phyloP scores from a whole-genome alignment of 2,888 invertebrate species.

The Epistrophe grossulariae region DNA sequence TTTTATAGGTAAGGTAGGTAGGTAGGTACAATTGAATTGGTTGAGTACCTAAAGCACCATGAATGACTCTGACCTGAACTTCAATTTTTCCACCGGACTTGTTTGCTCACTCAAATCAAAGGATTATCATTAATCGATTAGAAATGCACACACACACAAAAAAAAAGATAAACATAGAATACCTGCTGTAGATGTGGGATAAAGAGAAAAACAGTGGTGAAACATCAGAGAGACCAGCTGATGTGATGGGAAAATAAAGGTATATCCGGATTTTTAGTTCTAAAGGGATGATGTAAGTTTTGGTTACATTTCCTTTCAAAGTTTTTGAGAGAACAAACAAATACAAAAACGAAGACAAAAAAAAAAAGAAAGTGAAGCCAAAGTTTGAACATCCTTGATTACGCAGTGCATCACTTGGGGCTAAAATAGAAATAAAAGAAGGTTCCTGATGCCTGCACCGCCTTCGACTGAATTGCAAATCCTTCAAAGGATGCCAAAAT shows the following conservation, averaged over 20 bases:
- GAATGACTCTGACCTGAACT: conserved; percentile 71
- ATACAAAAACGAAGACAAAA: neutral
- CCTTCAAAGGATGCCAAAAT: conserved; percentile 50
- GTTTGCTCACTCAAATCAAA: conserved; percentile 74
- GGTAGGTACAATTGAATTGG: conserved; percentile 58
- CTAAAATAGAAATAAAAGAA: neutral
- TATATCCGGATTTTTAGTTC: conserved; percentile 22
- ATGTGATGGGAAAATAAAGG: neutral
- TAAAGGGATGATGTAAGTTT: conserved; percentile 29
- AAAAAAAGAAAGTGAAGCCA: conserved; percentile 10
- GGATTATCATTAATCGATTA: conserved; percentile 76
- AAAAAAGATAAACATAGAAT: conserved; percentile 46
- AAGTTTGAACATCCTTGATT: conserved; percentile 70
- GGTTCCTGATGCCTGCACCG: neutral
- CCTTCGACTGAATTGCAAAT: neutral
- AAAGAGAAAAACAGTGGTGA: neutral
- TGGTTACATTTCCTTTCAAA: conserved; percentile 56
- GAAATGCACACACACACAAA: conserved; percentile 65
- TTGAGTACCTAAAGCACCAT: conserved; percentile 66
- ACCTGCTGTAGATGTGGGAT: neutral
- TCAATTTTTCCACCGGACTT: conserved; percentile 74
- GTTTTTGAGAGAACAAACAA: neutral
- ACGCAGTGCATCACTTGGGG: conserved; percentile 44
- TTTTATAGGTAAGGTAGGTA: too few relatives aligned
- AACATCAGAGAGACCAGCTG: neutral